These are phyloP conservation scores for Neoscelio sp. DNA, from an alignment of 2,888 invertebrate species.

Conservation along the genomic window DNA sequence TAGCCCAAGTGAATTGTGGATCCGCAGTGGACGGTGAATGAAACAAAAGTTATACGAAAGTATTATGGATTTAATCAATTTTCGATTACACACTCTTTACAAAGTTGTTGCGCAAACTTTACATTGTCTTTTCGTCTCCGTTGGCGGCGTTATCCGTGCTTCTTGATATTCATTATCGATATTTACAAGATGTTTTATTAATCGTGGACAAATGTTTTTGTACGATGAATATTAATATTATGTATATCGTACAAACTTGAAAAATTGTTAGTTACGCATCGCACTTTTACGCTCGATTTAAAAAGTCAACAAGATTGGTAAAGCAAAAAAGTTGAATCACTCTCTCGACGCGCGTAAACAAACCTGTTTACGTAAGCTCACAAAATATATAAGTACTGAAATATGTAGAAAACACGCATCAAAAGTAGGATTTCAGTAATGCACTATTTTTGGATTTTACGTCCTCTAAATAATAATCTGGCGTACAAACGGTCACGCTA, in stretches of 20 bases:
- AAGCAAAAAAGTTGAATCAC: slow-evolving; percentile 30
- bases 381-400: slow-evolving; percentile 29
- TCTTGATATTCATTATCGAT: too few species aligned
- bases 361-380: slow-evolving; percentile 43
- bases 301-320: slow-evolving; percentile 32
- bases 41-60: slow-evolving; percentile 43
- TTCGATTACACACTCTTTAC: slow-evolving; percentile 46
- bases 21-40: slow-evolving; percentile 9
- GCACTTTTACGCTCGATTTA: slow-evolving; percentile 23
- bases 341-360: slow-evolving; percentile 36
- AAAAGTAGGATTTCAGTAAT: slow-evolving; percentile 30
- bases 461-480: slow-evolving; percentile 69
- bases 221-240: slow-evolving; percentile 2
- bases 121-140: too few species aligned
- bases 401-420: slow-evolving; percentile 30
- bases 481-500: slow-evolving; percentile 34
- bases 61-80: slow-evolving; percentile 44
- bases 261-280: slow-evolving; percentile 11
- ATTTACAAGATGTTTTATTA: slow-evolving; percentile 27
- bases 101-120: too few species aligned
- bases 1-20: slow-evolving; percentile 2
- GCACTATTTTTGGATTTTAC: slow-evolving; percentile 71
- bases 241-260: slow-evolving; percentile 1
- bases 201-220: neutral
- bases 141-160: too few species aligned